Evolutionary conservation across 1,140 invertebrate genomes (phyloP), one percentile per base, ranked within the genome.

Genomic region (Drosophila carrolli): DNA sequence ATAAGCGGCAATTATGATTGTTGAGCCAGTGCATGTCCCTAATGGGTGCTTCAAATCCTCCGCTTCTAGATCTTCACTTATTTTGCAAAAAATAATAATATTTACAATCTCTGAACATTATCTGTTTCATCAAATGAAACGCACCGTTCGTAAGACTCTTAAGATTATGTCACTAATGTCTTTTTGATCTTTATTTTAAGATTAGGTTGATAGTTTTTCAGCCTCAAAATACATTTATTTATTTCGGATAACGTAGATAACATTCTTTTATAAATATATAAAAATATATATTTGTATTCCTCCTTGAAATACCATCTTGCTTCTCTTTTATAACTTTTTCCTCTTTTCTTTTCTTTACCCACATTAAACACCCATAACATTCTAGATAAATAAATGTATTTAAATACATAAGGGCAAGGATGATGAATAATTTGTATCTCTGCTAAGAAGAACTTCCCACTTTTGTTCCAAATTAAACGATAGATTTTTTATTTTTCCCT

Each of bases 1-100:
- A 71, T 57, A 70, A 71, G 65, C 67, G 37, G 65, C 65, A 70
- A 71, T 71, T 71, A 70, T 71, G 53, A 51, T 46, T 35, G 14
- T 5, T 47, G 32, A 40, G 19, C 54, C 27, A 68, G 63, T 57
- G 65, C 50, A 29, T 70, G 67, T 48, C 67, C 65, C 67, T 70
- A 71, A 71, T 71, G 41, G 37, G 13, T 48, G 23, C 46, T 56
- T 40, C n/a, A 32, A 27, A 46, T 40, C 14, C 29, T 9, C 4
- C 8, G 23, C 10, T 43, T 41, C n/a, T 5, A 50, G n/a, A 27
- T 27, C 11, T n/a, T 10, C 13, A 57, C 23, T 16, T 19, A 27
- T 5, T 32, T 32, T 14, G 4, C 13, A 9, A 2, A 23, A 38
- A 47, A 19, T 9, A 16, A 60, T 14, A 40, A 27, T 10, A 4